phyloP scores from a whole-genome alignment of 2,113 vertebrate species.

The Syngnathus floridae region DNA sequence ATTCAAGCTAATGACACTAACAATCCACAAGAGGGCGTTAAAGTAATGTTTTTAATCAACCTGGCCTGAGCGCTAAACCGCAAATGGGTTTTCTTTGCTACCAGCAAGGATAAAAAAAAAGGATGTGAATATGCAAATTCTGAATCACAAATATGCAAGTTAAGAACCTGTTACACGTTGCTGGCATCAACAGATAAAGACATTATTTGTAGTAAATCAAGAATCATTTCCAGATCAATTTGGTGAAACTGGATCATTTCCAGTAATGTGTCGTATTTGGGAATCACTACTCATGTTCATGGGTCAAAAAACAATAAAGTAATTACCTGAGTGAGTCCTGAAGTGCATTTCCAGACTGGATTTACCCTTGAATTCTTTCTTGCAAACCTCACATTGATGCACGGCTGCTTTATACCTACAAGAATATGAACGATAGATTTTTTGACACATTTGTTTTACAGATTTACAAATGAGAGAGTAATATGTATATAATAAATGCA shows the following conservation, averaged over 20 bases:
- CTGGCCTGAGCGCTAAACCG: background rate
- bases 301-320: background rate
- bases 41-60: too few species aligned
- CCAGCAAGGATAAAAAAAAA: background rate
- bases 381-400: conserved; percentile 98
- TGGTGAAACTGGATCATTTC: too few species aligned
- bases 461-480: background rate
- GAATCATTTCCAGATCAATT: too few species aligned
- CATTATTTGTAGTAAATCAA: too few species aligned
- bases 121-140: background rate
- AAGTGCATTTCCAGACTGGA: conserved; percentile 99
- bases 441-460: background rate
- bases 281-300: background rate
- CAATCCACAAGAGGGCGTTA: too few species aligned
- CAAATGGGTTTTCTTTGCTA: background rate
- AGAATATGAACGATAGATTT: conserved; percentile 3
- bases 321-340: conserved; percentile 93
- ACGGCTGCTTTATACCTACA: conserved; percentile 91
- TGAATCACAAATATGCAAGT: background rate
- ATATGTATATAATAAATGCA: background rate
- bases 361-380: conserved; percentile 98
- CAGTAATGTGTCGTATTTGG: background rate
- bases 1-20: too few species aligned
- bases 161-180: too few species aligned
- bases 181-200: too few species aligned